A percentile compares a stretch with the other conserved stretches of the same genome.
Evolutionary conservation across 2,113 vertebrate genomes (phyloP).

Genomic region (Terrapene triunguis): DNA sequence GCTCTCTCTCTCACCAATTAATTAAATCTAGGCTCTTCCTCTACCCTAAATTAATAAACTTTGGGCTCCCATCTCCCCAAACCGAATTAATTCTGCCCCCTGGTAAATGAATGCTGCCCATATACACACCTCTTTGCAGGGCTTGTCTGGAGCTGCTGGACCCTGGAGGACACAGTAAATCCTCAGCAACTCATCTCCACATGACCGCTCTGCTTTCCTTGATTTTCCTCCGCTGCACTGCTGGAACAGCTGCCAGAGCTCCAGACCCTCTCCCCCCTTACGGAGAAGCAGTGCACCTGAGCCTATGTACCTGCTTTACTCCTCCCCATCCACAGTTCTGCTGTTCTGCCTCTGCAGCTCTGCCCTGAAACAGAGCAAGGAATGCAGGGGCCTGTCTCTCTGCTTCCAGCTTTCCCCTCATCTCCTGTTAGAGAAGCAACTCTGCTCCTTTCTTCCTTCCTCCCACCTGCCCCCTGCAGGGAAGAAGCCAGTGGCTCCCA

Average conservation of each 20-base stretch:
- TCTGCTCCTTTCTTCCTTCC: neutral
- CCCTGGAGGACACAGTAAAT: neutral
- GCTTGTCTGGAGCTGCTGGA: neutral
- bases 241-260: fast-evolving
- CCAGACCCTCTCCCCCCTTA: neutral
- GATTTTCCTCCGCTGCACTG: neutral
- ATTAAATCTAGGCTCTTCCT: neutral
- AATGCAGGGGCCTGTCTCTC: neutral
- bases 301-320: neutral
- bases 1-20: neutral
- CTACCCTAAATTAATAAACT: neutral
- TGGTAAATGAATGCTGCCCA: neutral
- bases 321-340: neutral
- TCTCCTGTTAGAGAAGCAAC: neutral
- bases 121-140: neutral
- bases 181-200: neutral
- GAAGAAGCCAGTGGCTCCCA: neutral
- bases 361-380: neutral
- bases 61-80: neutral
- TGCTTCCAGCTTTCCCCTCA: neutral
- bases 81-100: neutral
- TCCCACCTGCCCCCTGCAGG: neutral
- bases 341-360: neutral
- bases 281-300: neutral
- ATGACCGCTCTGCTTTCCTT: neutral